Base-by-base conservation (phyloP, 2,888 invertebrate genomes). In the Plagodis pulveraria region DNA sequence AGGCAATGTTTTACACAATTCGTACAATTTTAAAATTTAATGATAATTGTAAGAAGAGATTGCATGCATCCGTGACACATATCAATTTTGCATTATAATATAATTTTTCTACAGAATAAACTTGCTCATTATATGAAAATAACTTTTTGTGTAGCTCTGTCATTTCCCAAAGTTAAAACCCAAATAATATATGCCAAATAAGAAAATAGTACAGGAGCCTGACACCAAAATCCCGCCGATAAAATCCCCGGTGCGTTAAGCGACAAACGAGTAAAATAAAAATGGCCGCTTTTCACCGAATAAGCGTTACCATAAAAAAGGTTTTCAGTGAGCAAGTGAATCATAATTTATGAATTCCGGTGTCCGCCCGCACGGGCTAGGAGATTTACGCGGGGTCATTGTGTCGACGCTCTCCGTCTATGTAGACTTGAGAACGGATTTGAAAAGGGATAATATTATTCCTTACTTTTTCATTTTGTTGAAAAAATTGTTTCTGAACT, bases 261-360 rank as follows among this genome's bases (percentile, higher is more conserved):
- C 83, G 87, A 82, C 83, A 84, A 85, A 86, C 85, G 87, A 80
- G 80, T 80, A 78, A 86, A 89, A 89, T 87, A 89, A 90, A 89
- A 90, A 84, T 82, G 84, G 80, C 76, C 76, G 85, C 83, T 83
- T 88, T 86, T 84, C 86, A 87, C 85, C 84, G 84, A 87, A 89
- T 90, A 91, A 90, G 84, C 87, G 88, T 87, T 84, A 86, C 89
- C 87, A 89, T 90, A 91, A 91, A 91, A 91, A 91, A 91, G 91
- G 88, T 91, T 91, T 91, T 89, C 91, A 89, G 89, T 87, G 89
- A 89, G 89, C 91, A 89, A 91, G 91, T 91, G 91, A 91, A 91
- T 91, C 91, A 91, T 91, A 91, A 91, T 91, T 91, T 91, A 91
- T 91, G 91, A 91, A 91, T 91, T 89, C 89, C 91, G 90, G 86